phyloP scores from a whole-genome alignment of 2,888 invertebrate species.

The Ernsta delagoae region DNA sequence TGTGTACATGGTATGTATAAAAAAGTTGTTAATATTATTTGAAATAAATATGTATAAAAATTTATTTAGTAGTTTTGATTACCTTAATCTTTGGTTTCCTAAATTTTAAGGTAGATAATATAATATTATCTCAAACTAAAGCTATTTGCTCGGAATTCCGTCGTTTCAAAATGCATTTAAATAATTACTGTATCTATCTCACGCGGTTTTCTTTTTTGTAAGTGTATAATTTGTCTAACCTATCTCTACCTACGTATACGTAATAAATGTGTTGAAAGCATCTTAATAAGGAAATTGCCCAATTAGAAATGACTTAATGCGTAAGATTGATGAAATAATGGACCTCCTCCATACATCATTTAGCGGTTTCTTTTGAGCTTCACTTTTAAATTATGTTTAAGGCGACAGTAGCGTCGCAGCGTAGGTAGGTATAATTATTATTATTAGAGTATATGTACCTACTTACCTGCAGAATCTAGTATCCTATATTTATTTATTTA shows the following conservation, averaged over 20 bases:
- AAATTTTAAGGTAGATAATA: too few relatives aligned
- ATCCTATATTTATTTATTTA: too few relatives aligned
- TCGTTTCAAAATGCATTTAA: background rate
- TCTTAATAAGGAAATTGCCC: constrained; percentile 14
- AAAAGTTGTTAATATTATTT: too few relatives aligned
- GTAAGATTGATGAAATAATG: constrained; percentile 19
- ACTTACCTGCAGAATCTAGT: too few relatives aligned
- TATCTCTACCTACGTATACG: too few relatives aligned
- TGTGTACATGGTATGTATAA: too few relatives aligned
- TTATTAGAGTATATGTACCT: too few relatives aligned
- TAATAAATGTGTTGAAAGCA: background rate
- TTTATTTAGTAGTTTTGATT: too few relatives aligned
- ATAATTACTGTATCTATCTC: constrained; percentile 38
- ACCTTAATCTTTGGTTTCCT: too few relatives aligned
- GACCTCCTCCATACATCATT: background rate
- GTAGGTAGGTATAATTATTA: too few relatives aligned
- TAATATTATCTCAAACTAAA: background rate
- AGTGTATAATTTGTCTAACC: constrained; percentile 4
- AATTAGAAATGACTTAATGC: constrained; percentile 22
- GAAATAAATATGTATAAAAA: too few relatives aligned
- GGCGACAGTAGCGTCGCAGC: too few relatives aligned
- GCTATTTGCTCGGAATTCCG: constrained; percentile 46
- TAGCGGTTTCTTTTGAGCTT: background rate
- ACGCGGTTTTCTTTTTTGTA: constrained; percentile 1
- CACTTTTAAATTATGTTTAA: background rate